Evolutionary conservation across 1,140 invertebrate genomes (phyloP).

Genomic region (Drosophila carrolli): DNA sequence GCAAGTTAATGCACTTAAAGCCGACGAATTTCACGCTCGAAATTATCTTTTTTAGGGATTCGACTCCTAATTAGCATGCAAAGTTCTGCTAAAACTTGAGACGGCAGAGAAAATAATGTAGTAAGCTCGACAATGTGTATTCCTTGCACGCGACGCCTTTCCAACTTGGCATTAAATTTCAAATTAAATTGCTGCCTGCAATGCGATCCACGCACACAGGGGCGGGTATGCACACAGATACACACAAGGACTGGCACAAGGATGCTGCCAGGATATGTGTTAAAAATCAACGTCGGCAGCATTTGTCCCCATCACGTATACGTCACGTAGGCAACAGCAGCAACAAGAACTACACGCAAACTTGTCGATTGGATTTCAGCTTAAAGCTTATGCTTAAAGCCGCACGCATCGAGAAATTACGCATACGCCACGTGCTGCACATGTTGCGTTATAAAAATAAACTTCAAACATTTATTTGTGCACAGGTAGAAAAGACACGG

Average conservation of each 20-base stretch:
- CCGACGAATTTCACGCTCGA: constrained; percentile 65
- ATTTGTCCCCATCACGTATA: constrained; percentile 77
- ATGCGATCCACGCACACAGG: constrained; percentile 57
- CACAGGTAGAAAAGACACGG: constrained; percentile 12
- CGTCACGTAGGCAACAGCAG: constrained; percentile 49
- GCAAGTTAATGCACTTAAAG: constrained; percentile 61
- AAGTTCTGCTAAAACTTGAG: constrained; percentile 18
- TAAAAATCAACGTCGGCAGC: constrained; percentile 70
- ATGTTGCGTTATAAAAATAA: constrained; percentile 32
- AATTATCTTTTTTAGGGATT: constrained; percentile 5
- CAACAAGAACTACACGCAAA: constrained; percentile 39
- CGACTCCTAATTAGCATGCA: constrained; percentile 62
- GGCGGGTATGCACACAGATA: background rate
- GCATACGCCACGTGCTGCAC: constrained; percentile 50
- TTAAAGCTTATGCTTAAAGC: constrained; percentile 47
- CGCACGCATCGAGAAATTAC: constrained; percentile 26
- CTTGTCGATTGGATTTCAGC: constrained; percentile 68
- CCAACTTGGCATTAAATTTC: constrained; percentile 79
- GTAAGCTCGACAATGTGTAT: constrained; percentile 47
- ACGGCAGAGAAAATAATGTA: constrained; percentile 14
- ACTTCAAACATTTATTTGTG: constrained; percentile 40
- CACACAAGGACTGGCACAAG: constrained; percentile 2
- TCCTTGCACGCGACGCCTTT: constrained; percentile 68
- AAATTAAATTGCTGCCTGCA: constrained; percentile 81
- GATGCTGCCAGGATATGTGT: constrained; percentile 44